A percentile compares a stretch with the other conserved stretches of the same genome.
These are phyloP conservation scores for Urocynchramus pylzowi DNA, from an alignment of 2,113 vertebrate species.

Conservation along the genomic window DNA sequence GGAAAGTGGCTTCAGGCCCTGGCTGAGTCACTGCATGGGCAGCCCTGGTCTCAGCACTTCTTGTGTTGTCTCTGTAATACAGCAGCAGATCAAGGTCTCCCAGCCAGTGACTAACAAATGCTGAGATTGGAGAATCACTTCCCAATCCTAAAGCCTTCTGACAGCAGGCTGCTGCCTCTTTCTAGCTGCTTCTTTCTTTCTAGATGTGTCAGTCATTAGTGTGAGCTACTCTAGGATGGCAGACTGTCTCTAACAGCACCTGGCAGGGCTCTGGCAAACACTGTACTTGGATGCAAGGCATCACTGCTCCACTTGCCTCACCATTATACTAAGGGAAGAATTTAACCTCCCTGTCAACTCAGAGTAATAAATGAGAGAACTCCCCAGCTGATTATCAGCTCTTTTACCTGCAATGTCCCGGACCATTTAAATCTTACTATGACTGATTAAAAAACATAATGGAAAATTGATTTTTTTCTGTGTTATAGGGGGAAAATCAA, in stretches of 20 bases:
- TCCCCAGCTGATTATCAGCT: slow-evolving; percentile 44
- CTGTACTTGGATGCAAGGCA: not conserved
- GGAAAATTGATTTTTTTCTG: slow-evolving; percentile 67
- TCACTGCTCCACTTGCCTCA: not conserved
- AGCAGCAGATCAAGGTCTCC: not conserved
- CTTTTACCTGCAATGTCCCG: not conserved
- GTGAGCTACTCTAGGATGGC: not conserved
- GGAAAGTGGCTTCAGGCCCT: not conserved
- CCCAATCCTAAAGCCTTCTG: not conserved
- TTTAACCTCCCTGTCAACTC: not conserved
- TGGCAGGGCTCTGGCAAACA: not conserved
- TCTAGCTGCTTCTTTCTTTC: not conserved
- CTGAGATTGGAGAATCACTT: not conserved
- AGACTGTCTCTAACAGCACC: not conserved
- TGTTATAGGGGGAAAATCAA: slow-evolving; percentile 46
- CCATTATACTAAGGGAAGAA: not conserved
- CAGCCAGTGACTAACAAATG: not conserved
- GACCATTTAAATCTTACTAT: slow-evolving; percentile 16
- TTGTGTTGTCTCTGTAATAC: not conserved
- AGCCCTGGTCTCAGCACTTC: not conserved
- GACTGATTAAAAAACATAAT: slow-evolving; percentile 69
- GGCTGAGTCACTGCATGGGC: not conserved
- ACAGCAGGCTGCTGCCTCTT: not conserved
- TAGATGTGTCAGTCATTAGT: not conserved
- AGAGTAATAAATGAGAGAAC: slow-evolving; percentile 25